A percentile compares a stretch with the other conserved stretches of the same genome.
phyloP scores from a whole-genome alignment of 2,888 invertebrate genomes.

The Alloplasta piceator region DNA sequence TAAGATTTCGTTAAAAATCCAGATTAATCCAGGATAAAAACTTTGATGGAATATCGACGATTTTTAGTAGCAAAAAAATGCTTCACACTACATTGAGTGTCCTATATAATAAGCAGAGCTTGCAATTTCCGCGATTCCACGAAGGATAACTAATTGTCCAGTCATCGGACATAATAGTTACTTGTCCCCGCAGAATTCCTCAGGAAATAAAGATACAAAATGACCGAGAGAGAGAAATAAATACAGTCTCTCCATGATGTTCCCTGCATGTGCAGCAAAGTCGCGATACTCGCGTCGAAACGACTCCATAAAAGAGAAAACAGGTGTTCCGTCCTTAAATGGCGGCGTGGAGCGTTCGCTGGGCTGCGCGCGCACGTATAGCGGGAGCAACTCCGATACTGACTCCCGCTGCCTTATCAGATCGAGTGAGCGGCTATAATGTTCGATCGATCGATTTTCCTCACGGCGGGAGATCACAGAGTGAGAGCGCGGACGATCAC shows the following conservation, averaged over 20 bases:
- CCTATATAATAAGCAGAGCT: too few relatives aligned
- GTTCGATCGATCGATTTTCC: slow-evolving; percentile 55
- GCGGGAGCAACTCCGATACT: background rate
- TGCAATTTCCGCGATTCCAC: slow-evolving; percentile 17
- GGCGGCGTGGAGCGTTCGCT: slow-evolving; percentile 62
- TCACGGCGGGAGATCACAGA: slow-evolving; percentile 35
- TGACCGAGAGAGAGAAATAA: slow-evolving; percentile 28
- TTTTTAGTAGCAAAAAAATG: too few relatives aligned
- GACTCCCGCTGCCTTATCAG: slow-evolving; percentile 41
- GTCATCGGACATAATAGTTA: slow-evolving; percentile 51
- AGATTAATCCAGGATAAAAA: too few relatives aligned
- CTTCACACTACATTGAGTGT: too few relatives aligned
- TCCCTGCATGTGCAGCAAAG: background rate
- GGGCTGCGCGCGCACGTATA: slow-evolving; percentile 57
- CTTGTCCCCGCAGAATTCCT: slow-evolving; percentile 51
- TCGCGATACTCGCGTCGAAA: slow-evolving; percentile 29
- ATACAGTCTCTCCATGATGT: too few relatives aligned
- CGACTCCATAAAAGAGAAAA: slow-evolving; percentile 73
- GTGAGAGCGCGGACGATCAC: slow-evolving; percentile 33
- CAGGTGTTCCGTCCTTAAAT: slow-evolving; percentile 78
- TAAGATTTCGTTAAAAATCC: too few relatives aligned
- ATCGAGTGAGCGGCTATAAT: background rate
- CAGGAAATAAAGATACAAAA: slow-evolving; percentile 39
- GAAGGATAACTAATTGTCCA: slow-evolving; percentile 49
- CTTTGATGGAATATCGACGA: too few relatives aligned